Percentiles rank a stretch among this genome's conserved stretches.
Evolutionary conservation across 64 coral and sea anemone genomes (phyloP).

Genomic region (Pachyseris speciosa): DNA sequence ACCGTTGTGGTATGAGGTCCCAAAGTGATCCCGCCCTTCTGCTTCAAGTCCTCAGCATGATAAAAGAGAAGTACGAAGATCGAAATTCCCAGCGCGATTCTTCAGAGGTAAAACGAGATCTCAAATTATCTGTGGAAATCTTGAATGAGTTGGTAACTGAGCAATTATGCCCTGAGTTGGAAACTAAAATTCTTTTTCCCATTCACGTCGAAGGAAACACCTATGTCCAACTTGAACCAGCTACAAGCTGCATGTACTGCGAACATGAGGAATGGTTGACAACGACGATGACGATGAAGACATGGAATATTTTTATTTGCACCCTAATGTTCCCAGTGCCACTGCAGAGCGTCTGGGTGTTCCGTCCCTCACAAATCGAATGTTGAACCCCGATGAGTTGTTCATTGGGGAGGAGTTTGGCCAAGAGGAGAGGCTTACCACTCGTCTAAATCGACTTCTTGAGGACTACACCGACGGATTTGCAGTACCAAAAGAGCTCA

Average conservation of each 20-base stretch:
- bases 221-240: conserved; percentile 23
- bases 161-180: background rate
- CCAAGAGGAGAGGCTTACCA: conserved; percentile 30
- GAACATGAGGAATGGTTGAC: conserved; percentile 66
- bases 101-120: conserved; percentile 60
- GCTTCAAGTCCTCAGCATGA: conserved; percentile 36
- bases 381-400: conserved; percentile 54
- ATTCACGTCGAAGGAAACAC: conserved; percentile 1
- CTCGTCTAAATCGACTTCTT: conserved; percentile 40
- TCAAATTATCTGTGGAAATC: conserved; percentile 64
- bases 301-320: conserved; percentile 45
- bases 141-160: conserved; percentile 61
- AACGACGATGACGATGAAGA: conserved; percentile 24
- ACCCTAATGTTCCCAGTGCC: conserved; percentile 2
- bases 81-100: background rate
- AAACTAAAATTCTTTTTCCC: conserved; percentile 59
- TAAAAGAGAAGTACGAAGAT: conserved; percentile 25
- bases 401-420: conserved; percentile 64
- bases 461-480: conserved; percentile 71
- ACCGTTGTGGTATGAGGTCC: conserved; percentile 46
- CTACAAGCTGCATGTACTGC: conserved; percentile 78
- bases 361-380: conserved; percentile 35
- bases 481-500: conserved; percentile 65
- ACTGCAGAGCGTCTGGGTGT: conserved; percentile 65
- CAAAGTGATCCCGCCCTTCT: conserved; percentile 31